phyloP scores from a whole-genome alignment of 1,140 invertebrate genomes.

The Zaprionus lachaisei region DNA sequence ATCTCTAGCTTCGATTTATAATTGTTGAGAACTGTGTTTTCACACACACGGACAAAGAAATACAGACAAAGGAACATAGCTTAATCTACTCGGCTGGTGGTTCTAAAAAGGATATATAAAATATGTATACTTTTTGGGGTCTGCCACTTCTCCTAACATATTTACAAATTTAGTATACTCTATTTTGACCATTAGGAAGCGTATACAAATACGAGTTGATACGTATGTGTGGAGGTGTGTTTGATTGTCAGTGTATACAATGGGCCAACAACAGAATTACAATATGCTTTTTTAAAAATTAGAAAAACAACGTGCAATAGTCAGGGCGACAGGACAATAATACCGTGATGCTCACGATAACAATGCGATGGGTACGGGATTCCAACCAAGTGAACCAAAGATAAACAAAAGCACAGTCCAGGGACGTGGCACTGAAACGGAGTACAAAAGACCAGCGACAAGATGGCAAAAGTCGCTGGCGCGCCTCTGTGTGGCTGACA shows the following conservation, averaged over 20 bases:
- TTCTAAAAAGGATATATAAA: no score
- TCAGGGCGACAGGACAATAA: conserved; percentile 70
- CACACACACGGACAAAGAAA: no score
- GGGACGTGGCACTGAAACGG: conserved; percentile 31
- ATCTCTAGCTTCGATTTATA: no score
- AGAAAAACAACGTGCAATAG: conserved; percentile 57
- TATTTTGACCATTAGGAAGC: no score
- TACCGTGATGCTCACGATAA: conserved; percentile 61
- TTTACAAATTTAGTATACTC: no score
- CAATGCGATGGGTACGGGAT: conserved; percentile 36
- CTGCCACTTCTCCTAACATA: not conserved
- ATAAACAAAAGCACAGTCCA: conserved; percentile 49
- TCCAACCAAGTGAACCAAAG: conserved; percentile 20
- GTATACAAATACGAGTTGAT: no score
- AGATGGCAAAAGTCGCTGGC: conserved; percentile 51
- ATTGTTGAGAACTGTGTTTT: no score
- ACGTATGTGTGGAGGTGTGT: not conserved
- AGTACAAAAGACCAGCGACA: conserved; percentile 30
- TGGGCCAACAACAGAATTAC: conserved; percentile 77
- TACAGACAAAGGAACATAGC: no score
- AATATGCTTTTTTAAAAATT: conserved; percentile 82
- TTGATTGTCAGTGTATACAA: conserved; percentile 31
- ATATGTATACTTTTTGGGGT: not conserved
- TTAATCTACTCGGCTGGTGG: no score
- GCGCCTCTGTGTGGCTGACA: conserved; percentile 42